These are phyloP conservation scores for Xestobium rufovillosum DNA, from an alignment of 2,888 invertebrate species.

Conservation along the genomic window DNA sequence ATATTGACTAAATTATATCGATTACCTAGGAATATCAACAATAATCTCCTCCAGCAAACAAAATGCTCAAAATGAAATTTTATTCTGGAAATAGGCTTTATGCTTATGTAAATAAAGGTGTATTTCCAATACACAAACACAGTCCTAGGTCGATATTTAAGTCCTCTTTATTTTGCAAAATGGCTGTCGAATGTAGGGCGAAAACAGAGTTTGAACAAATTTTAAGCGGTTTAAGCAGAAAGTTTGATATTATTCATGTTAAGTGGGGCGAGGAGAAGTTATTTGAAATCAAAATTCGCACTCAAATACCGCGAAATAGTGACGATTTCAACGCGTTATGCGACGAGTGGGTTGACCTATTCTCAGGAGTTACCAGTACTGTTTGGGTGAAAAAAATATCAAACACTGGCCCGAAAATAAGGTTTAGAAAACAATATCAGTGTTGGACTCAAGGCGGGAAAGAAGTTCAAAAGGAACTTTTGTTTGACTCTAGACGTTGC, in stretches of 20 bases:
- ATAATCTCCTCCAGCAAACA: too few species aligned
- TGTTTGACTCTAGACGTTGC: slow-evolving; percentile 41
- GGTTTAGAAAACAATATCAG: slow-evolving; percentile 42
- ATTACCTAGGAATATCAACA: too few species aligned
- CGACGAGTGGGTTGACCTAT: slow-evolving; percentile 42
- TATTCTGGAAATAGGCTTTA: too few species aligned
- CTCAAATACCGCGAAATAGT: slow-evolving; percentile 36
- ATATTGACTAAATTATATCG: too few species aligned
- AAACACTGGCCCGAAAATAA: slow-evolving; percentile 42
- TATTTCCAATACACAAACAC: too few species aligned
- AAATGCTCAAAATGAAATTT: too few species aligned
- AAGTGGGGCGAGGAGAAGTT: slow-evolving; percentile 37
- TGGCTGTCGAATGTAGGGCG: slow-evolving; percentile 28
- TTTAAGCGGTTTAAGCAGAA: slow-evolving; percentile 34
- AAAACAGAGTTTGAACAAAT: slow-evolving; percentile 37
- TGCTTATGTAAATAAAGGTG: too few species aligned
- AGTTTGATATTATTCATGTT: slow-evolving; percentile 38
- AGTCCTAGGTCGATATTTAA: slow-evolving; percentile 9
- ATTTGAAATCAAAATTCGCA: slow-evolving; percentile 40
- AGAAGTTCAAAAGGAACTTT: slow-evolving; percentile 37
- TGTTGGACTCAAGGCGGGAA: slow-evolving; percentile 41
- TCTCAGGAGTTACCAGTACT: slow-evolving; percentile 39
- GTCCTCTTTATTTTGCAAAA: slow-evolving; percentile 18
- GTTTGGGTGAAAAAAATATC: slow-evolving; percentile 43
- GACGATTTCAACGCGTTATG: slow-evolving; percentile 40